Base-by-base conservation (phyloP, 2,888 invertebrate species). In the Ichneumoninae sp. region DNA sequence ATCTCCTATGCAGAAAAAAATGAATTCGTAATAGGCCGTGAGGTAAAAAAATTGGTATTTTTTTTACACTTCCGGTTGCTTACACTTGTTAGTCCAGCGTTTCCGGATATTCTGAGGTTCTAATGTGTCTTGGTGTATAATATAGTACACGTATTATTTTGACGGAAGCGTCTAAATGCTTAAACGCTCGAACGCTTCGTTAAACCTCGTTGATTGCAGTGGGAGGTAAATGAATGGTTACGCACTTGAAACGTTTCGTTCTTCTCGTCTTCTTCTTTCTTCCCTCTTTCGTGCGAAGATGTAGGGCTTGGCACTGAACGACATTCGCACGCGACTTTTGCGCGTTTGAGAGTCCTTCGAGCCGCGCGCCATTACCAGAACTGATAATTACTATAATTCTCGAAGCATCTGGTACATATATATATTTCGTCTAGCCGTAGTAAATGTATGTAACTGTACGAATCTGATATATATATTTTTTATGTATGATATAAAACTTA, bases 151-250 rank as follows among this genome's bases (percentile, higher is more conserved):
- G 26, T 47, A 66, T 80, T 75, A 80, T 76, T 79, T 87, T 86
- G 85, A 86, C 91, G 92, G 92, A 92, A 92, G 89, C 88, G 87
- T 87, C 89, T 91, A 91, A 92, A 91, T 90, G 83, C 89, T 91
- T 91, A 90, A 91, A 90, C 90, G 90, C 88, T 88, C 87, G 87
- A 89, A 89, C 86, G 87, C 91, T 90, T 86, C 82, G 85, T 87
- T 91, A 90, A 91, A 89, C 88, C 88, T 87, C 86, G 90, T 89
- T 91, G 90, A 91, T 92, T 91, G 89, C 89, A 90, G 91, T 91
- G 90, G 91, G 92, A 92, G 92, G 91, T 90, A 92, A 92, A 91
- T 92, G 90, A 91, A 90, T 89, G 90, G 91, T 91, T 90, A 86
- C 86, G 88, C 86, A 87, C 84, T 72, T 75, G 60, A 57, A 36